phyloP scores from a whole-genome alignment of 2,113 vertebrate species.

The Propithecus coquereli region DNA sequence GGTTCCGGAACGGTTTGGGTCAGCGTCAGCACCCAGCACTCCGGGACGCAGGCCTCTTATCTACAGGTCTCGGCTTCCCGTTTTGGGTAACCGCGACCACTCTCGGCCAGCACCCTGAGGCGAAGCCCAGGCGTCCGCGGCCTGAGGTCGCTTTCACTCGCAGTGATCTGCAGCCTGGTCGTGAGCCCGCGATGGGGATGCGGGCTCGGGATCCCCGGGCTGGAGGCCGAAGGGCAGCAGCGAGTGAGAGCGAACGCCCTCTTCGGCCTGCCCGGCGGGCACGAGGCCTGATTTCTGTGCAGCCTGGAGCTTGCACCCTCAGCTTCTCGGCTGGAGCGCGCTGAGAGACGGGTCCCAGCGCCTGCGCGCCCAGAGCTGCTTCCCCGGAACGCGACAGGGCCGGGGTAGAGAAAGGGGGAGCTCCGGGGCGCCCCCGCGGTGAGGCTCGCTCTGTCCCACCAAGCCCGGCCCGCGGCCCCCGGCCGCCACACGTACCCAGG shows the following conservation, averaged over 20 bases:
- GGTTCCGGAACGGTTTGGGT: background rate
- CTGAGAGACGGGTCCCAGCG: background rate
- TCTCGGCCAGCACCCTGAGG: background rate
- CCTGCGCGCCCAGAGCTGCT: background rate
- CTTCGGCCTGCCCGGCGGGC: background rate
- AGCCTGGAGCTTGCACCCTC: background rate
- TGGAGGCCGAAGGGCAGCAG: background rate
- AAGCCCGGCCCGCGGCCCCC: background rate
- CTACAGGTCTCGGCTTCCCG: background rate
- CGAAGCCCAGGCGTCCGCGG: background rate
- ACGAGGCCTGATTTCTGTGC: slow-evolving; percentile 27
- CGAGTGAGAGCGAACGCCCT: background rate
- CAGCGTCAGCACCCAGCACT: background rate
- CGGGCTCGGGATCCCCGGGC: background rate
- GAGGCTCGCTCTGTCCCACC: slow-evolving; percentile 38
- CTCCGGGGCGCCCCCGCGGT: background rate
- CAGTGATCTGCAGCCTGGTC: background rate
- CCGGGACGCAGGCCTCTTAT: background rate
- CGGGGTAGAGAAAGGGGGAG: too few species aligned
- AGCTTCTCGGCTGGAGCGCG: background rate
- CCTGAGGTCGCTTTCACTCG: background rate
- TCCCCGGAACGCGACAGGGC: background rate
- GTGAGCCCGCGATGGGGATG: background rate
- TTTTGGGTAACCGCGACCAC: background rate
- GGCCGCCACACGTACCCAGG: slow-evolving; percentile 86